Evolutionary conservation across 1,140 invertebrate genomes (phyloP), one percentile per base, ranked within the genome.

Genomic region (Stegodyphus dumicola): DNA sequence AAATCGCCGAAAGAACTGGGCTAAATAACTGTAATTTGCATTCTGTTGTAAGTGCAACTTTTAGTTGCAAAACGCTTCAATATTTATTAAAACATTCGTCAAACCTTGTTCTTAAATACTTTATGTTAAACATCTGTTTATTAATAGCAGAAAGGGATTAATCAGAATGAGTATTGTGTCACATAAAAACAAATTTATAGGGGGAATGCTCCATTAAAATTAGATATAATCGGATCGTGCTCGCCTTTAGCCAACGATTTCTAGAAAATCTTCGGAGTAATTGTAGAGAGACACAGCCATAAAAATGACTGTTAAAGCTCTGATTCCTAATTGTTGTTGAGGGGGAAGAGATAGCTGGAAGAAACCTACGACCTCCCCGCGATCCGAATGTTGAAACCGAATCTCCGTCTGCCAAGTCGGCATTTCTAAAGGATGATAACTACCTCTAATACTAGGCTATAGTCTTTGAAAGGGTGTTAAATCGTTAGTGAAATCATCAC

Each of bases 391-490:
- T 56, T 79, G 64, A 79, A 79, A 79, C 53, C 52, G 69, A 69
- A 79, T 69, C 6, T 54, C 78, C 78, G 71, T 80, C 78, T 80
- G 78, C 66, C 67, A 1, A 7, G 78, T 80, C 78, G 78, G 78
- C 78, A 48, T 49, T 60, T 64, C 18, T 18, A 80, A 80, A 80
- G 78, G n/a, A 66, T 60, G 18, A 48, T 80, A 80, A 80, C 67
- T 80, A 33, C 78, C 54, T 80, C 51, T 80, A 80, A 80, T 80
- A 60, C 15, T 54, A 71, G 78, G 67, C 78, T 80, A 80, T 80
- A 80, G 67, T 73, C 53, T 80, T 80, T 80, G 78, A 80, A 80
- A 80, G 78, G 78, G 78, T 80, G 78, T 80, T 71, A 80, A 80
- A 73, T 80, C 78, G 78, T 80, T 80, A 80, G 78, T 18, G 54